Evolutionary conservation across 92 coral and sea anemone species (phyloP), one percentile per base, ranked within the genome.

Genomic region (Phenganax subtilis): DNA sequence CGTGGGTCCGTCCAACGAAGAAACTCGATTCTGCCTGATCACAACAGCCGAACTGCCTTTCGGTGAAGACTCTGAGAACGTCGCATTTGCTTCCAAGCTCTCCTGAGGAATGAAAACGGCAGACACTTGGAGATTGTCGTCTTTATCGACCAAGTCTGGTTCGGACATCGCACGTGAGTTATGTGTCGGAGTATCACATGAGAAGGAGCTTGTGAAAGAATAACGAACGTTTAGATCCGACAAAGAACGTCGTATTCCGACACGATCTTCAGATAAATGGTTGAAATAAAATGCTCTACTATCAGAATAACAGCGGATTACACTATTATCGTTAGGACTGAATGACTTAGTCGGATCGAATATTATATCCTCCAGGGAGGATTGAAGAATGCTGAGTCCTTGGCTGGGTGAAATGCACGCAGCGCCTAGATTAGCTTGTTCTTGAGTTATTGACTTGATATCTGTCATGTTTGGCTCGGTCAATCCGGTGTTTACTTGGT

Each of bases 191-290:
- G 28, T 56, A n/a, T 57, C 70, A 64, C 54, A 17, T 37, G 54
- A 6, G 1, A 6, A 6, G 29, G 10, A 25, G 70, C 37, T 37
- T 10, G 73, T 68, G 73, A 37, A 68, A 53, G 73, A 68, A 53
- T 68, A 68, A 30, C 73, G 73, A 30, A 29, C 20, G 20, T 68
- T 68, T 20, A 37, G 20, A 6, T 68, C 73, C 73, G 73, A 68
- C 73, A 68, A 68, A 9, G 73, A 68, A 51, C 73, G 73, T 30
- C 73, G 54, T 3, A 30, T 28, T 17, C 67, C 67, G 67, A 61
- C 3, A 61, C 28, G 25, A 61, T 17, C 27, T 61, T 17, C 15
- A 12, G 20, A 28, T 0, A 28, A 61, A 10, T 29, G 73, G 54
- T 27, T 68, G 7, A 5, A 17, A 14, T 59, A 37, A 37, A 37